Evolutionary conservation across 2,113 vertebrate species (phyloP), one percentile per base, ranked within the genome.

Genomic region (Sinosuthora webbiana): DNA sequence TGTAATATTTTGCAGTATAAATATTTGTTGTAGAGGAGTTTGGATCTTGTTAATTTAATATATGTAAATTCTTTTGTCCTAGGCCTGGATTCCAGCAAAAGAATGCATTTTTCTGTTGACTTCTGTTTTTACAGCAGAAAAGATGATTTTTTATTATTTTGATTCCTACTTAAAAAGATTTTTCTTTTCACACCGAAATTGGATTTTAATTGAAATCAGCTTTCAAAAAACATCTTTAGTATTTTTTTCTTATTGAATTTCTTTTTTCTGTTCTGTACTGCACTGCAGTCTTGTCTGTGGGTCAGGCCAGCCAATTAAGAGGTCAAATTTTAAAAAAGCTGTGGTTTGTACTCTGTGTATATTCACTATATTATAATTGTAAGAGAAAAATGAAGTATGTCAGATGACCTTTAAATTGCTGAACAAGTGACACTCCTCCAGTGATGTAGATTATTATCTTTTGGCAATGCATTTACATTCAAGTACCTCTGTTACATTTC

Each of bases 371-470:
- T 90, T 92, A 53, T 87, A 94, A 96, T 90, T 82, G 44, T 87
- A 85, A 63, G 55, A 71, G 77, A 78, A 92, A 91, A 95, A 93
- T 64, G 4, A 84, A 78, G 59, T 84, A 77, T 62, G 49, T 71
- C 83, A 92, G 84, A 69, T 94, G 93, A 96, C 95, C 93, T 97
- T 96, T 97, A 94, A 96, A 94, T 96, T 95, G 87, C 77, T 92
- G 68, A 85, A 79, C 87, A 94, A 87, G 89, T 19, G 53, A 91
- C 78, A 67, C 83, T 88, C n/a, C 0, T 96, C 82, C 39, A 42
- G 47, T 39, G 70, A 92, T 95, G 78, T 33, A 95, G 95, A 96
- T 97, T 63, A 85, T 94, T 94, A 97, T 97, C 96, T 96, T 94
- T 63, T 80, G 83, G 85, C 80, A 90, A 90, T 82, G 85, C 78